Evolutionary conservation across 2,113 vertebrate genomes (phyloP).

Genomic region (Myxocyprinus asiaticus): DNA sequence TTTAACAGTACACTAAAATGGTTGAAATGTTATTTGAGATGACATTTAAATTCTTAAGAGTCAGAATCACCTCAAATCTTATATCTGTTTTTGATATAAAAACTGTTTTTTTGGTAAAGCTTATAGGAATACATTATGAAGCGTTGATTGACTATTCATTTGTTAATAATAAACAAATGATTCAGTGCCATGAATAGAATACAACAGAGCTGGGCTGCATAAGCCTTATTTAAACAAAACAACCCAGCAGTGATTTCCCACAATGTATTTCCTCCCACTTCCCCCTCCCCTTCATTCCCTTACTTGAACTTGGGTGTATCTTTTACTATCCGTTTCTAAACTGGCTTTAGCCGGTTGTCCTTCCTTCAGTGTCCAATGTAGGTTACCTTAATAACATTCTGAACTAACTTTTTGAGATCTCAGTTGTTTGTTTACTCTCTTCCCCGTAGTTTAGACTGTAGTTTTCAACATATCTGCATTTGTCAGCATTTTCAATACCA

Average conservation of each 20-base stretch:
- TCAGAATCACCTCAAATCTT: too few relatives aligned
- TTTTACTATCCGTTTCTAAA: neutral
- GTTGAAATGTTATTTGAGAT: neutral
- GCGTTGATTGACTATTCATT: neutral
- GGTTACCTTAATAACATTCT: too few relatives aligned
- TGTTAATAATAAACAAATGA: conserved; percentile 20
- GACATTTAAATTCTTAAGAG: too few relatives aligned
- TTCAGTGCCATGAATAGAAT: neutral
- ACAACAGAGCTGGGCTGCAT: neutral
- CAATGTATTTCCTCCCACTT: neutral
- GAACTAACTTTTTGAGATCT: too few relatives aligned
- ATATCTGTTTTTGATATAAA: too few relatives aligned
- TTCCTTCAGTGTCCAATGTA: neutral
- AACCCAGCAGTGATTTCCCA: conserved; percentile 31
- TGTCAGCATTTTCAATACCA: too few relatives aligned
- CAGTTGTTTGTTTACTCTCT: too few relatives aligned
- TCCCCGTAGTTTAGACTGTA: too few relatives aligned
- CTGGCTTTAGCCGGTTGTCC: conserved; percentile 40
- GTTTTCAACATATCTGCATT: too few relatives aligned
- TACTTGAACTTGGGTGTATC: conserved; percentile 13
- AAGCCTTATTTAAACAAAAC: conserved; percentile 21
- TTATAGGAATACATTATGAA: too few relatives aligned
- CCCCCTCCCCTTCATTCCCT: conserved; percentile 13
- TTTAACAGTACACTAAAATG: neutral
- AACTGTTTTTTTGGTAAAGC: neutral